These are phyloP conservation scores for Phylloscopus trochiloides DNA, from an alignment of 2,113 vertebrate genomes.

Conservation along the genomic window DNA sequence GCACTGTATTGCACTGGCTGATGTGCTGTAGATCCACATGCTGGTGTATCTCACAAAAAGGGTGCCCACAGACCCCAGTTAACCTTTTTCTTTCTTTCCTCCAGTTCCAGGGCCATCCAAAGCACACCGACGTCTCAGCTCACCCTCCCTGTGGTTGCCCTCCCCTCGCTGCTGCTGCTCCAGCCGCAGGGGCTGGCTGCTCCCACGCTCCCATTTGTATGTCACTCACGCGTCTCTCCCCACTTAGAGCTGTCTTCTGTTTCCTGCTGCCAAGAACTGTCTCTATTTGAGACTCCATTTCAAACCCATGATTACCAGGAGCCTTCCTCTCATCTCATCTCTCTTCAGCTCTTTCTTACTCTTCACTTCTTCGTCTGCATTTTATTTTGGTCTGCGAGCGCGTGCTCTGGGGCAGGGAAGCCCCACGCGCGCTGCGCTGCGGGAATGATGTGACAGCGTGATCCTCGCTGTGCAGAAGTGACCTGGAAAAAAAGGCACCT, in stretches of 20 bases:
- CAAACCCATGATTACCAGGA: constrained; percentile 39
- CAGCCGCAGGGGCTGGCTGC: neutral
- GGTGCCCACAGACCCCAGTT: neutral
- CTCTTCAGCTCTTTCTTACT: neutral
- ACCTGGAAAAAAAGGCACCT: neutral
- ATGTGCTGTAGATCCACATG: accelerated
- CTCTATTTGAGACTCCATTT: constrained; percentile 46
- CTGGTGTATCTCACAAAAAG: accelerated
- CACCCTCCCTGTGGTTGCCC: neutral
- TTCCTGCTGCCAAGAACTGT: constrained; percentile 26
- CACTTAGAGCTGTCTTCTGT: constrained; percentile 33
- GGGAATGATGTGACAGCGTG: neutral
- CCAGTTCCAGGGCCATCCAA: neutral
- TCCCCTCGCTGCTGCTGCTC: neutral
- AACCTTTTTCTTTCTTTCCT: neutral
- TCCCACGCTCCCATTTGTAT: constrained; percentile 17
- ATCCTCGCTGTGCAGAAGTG: neutral
- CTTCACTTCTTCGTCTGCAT: accelerated
- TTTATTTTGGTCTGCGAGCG: neutral
- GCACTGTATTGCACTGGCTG: neutral
- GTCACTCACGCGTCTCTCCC: neutral
- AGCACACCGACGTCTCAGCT: accelerated
- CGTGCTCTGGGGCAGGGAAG: neutral
- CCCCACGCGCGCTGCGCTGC: accelerated
- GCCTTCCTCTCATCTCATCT: constrained; percentile 19